Evolutionary conservation across 2,888 invertebrate species (phyloP), one percentile per base, ranked within the genome.

Genomic region (Villa cingulata): DNA sequence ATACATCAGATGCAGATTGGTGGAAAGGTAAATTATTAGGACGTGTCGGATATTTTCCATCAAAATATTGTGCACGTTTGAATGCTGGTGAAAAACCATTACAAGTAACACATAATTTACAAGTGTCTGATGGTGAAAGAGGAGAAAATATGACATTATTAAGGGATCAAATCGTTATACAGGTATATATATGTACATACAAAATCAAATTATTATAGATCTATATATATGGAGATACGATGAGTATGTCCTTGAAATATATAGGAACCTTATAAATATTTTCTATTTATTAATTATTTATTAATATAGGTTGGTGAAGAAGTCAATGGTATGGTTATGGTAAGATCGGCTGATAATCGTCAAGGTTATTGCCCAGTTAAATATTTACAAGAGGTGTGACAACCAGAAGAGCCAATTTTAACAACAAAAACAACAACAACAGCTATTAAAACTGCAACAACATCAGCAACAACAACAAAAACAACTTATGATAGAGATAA

Each of bases 21-120:
- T 95, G 94, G 94, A 90, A 91, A 72, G 95, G 94, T 41, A 92
- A 91, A 67, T 89, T 89, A 61, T 74, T 91, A 52, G 92, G 94
- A 27, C 80, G 86, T 59, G 78, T 86, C 43, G 95, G 95, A 14
- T 94, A 85, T 71, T 94, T 95, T 64, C 95, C 95, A 5, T 91
- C 92, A 23, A 91, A 91, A 61, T 95, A 95, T 63, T 92, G 94
- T 56, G 87, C 89, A 50, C 85, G 87, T 60, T 72, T 95, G 48
- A 86, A 88, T 62, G 83, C 89, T 37, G 91, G 91, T 7, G 94
- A 95, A 64, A 81, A 85, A 60, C 88, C 92, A 0, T 72, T 92
- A 48, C 92, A 94, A 72, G 94, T 94, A n/a, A 82, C 81, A 1
- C 81, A 85, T 59, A 84, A 86, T 65, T 72, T 88, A 19, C 85